Evolutionary conservation across 30 jellyfish, hydroid and myxozoan species (phyloP), one percentile per base, ranked within the genome.

Genomic region (Cassiopea andromeda): DNA sequence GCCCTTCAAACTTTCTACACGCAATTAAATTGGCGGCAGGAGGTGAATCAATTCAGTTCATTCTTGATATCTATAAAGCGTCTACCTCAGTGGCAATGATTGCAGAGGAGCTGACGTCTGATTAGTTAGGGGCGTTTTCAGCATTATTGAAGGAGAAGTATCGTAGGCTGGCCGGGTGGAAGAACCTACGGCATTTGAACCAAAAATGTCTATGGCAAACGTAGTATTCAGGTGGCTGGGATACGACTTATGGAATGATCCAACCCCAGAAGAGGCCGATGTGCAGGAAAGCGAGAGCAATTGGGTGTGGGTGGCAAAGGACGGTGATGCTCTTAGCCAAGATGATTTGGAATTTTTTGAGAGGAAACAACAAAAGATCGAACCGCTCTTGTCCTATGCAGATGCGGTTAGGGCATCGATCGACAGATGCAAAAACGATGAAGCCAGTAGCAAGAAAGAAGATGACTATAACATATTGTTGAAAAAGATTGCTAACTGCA

Each of bases 281-380:
- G 64, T 19, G 48, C 45, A 86, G 45, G 60, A 61, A 58, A 44
- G 19, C 9, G 75, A 46, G 64, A 84, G 46, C 12, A 66, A 38
- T 1, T 87, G 94, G 94, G 69, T 87, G 69, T 87, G 94, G 94
- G 90, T 87, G 73, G 86, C 77, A 10, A 18, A 69, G 18, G 80
- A 69, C 54, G 90, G 76, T 3, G 88, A 87, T 61, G 14, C n/a
- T 7, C 71, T 87, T 27, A 70, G 82, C 60, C 94, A 87, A 46
- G 73, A 81, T 44, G 87, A 87, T 69, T 68, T 87, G 73, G 94
- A 87, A 47, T 69, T 87, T 58, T 67, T 87, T 81, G 90, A 78
- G 69, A 87, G 46, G 73, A 70, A 49, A 16, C 54, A 73, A 57
- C 44, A 15, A 57, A 58, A 15, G 79, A 7, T 27, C 46, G 71